Base-by-base conservation (phyloP, 2,797 vertebrate genomes). In the Neosilurus mollespiculum region DNA sequence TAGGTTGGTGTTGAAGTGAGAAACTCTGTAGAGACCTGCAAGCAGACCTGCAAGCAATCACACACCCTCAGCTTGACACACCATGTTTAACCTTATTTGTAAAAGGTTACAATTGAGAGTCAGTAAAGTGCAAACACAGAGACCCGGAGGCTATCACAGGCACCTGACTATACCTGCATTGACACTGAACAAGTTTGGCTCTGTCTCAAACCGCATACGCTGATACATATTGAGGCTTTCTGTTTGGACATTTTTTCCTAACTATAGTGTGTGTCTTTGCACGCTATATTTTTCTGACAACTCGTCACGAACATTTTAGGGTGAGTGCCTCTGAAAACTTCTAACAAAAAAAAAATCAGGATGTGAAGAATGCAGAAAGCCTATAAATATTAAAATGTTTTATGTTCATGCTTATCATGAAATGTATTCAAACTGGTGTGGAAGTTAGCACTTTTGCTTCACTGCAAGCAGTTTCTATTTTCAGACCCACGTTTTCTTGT, bases 151-250 rank as follows among this genome's bases (percentile, higher is more conserved):
- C 34, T 10, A 43, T 43, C 14, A 78, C 14, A 15, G n/a, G 22
- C 15, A 78, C 24, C n/a, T 78, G 37, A 64, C 14, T 64, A 18
- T 59, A 26, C n/a, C 43, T 51, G 76, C 59, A 51, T 51, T 64
- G 37, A 64, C 9, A 37, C 14, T 37, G 49, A 78, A 78, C 76
- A 51, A 51, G 76, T 78, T 78, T 78, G 75, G 34, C 58, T 62
- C 14, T 15, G 43, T 51, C 22, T 64, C 12, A 51, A 51, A 78
- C 11, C 1, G 1, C 9, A 7, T n/a, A 78, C 15, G 37, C 15
- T 51, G 30, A 54, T 34, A 75, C 72, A 75, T 75, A 34, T 75
- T 58, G 22, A n/a, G 34, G 4, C 15, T 64, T 20, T 26, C 9
- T 20, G 9, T 53, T 65, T 65, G 59, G n/a, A 64, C 14, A 26